Base-by-base conservation (phyloP, 2,113 vertebrate genomes). In the Poicephalus meyeri region DNA sequence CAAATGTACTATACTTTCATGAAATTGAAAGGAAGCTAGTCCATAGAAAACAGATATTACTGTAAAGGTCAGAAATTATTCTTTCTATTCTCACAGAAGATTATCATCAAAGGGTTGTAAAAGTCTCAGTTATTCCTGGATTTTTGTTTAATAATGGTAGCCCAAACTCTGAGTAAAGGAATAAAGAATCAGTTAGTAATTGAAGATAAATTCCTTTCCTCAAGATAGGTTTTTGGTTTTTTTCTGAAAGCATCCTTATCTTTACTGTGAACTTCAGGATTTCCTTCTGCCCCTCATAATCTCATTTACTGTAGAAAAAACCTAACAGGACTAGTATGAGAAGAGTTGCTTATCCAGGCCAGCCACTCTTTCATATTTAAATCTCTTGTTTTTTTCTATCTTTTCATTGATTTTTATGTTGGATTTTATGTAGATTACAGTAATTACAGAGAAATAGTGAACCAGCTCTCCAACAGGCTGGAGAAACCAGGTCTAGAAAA, bases 41-140 rank as follows among this genome's bases (percentile, higher is more conserved):
- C 25, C 31, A 1, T 4, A 20, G 5, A 53, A 41, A 8, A 15
- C 0, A 1, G 4, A 15, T 25, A 1, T 46, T 88, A 15, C 2
- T 2, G 9, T 52, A 42, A 47, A 29, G 33, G 37, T 61, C 74
- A 83, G 49, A 56, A 89, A 39, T 50, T 10, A 9, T 9, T 80
- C 26, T 35, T 29, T 63, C 6, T 37, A 8, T 71, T 47, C 39
- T 71, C 56, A 50, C 35, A 31, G 35, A 46, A 37, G 18, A 12
- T 74, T 55, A 7, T 29, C 26, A 18, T 49, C 41, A 44, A 33
- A 31, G 33, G 49, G 10, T 25, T 88, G 7, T 37, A 2, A 4
- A 52, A 82, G 61, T 65, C 37, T 85, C 71, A 47, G 11, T 71
- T 76, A 41, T 70, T 76, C 33, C 18, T 72, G 39, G 31, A 89